Conservation (phyloP, 2,888 invertebrate species). For the Digitonthophagus gazella region DNA sequence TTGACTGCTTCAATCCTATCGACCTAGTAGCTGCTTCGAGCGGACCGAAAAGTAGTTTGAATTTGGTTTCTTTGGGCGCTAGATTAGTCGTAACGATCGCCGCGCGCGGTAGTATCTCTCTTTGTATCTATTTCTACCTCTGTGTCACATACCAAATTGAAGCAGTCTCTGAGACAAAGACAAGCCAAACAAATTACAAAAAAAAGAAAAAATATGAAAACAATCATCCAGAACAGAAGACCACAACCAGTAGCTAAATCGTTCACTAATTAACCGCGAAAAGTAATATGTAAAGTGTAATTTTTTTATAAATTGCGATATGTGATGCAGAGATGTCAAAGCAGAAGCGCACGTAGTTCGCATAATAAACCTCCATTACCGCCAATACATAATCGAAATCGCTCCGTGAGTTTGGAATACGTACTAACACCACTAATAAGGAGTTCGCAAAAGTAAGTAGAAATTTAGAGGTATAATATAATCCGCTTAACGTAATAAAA, state of each 20-base stretch:
- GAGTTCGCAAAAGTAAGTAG: constrained; percentile 41
- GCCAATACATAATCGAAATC: constrained; percentile 41
- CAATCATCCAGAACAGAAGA: constrained; percentile 25
- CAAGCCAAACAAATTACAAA: too few relatives aligned
- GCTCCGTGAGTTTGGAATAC: constrained; percentile 43
- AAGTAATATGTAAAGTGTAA: constrained; percentile 1
- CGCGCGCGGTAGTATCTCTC: background rate
- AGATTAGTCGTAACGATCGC: constrained; percentile 13
- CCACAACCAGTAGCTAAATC: constrained; percentile 17
- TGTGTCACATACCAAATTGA: constrained; percentile 38
- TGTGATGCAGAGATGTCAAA: constrained; percentile 43
- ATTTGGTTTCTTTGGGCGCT: constrained; percentile 24
- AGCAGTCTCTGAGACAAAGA: constrained; percentile 35
- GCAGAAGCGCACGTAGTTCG: constrained; percentile 40
- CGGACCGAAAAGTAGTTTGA: constrained; percentile 15
- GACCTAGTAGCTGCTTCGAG: constrained; percentile 26
- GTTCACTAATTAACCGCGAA: background rate
- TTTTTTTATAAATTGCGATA: constrained; percentile 20
- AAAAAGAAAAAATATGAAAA: too few relatives aligned
- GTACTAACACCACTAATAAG: constrained; percentile 43
- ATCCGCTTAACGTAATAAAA: background rate
- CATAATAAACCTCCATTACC: constrained; percentile 40
- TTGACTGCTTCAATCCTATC: constrained; percentile 40
- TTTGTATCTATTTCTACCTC: constrained; percentile 27
- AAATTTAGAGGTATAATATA: constrained; percentile 17